phyloP scores from a whole-genome alignment of 2,113 vertebrate species.

The Sphyrna mokarran region DNA sequence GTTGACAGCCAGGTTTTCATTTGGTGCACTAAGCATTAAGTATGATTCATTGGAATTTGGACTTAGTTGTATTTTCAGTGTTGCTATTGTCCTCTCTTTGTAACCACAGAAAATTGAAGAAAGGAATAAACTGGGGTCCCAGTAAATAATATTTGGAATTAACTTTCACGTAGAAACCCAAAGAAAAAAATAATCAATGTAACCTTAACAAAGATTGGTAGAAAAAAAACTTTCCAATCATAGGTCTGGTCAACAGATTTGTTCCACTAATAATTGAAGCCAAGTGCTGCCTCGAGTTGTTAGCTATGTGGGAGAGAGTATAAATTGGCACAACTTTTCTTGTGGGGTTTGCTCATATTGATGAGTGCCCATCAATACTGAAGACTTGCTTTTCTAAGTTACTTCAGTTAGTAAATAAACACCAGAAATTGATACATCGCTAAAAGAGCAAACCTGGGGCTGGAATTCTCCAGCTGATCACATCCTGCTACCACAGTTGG shows the following conservation, averaged over 20 bases:
- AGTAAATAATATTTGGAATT: neutral
- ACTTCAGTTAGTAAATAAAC: neutral
- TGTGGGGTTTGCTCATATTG: neutral
- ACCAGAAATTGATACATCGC: neutral
- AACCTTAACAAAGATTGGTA: neutral
- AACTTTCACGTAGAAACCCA: neutral
- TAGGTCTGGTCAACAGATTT: neutral
- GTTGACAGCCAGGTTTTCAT: neutral
- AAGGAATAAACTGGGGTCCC: neutral
- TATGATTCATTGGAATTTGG: neutral
- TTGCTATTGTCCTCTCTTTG: neutral
- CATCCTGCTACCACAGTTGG: too few species aligned
- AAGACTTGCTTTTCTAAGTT: neutral
- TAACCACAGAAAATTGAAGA: neutral
- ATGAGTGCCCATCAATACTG: neutral
- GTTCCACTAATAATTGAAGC: neutral
- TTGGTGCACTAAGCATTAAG: neutral
- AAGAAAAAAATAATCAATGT: neutral
- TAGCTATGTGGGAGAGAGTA: neutral
- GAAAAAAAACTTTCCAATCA: neutral
- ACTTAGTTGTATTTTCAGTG: neutral
- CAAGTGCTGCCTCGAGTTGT: neutral
- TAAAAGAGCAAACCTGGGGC: too few species aligned
- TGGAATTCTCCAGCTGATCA: too few species aligned
- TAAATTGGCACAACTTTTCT: neutral